Percentiles rank a stretch among this genome's conserved stretches.
Conservation (phyloP, 2,888 invertebrate genomes). For the Lasioglossum vierecki region DNA sequence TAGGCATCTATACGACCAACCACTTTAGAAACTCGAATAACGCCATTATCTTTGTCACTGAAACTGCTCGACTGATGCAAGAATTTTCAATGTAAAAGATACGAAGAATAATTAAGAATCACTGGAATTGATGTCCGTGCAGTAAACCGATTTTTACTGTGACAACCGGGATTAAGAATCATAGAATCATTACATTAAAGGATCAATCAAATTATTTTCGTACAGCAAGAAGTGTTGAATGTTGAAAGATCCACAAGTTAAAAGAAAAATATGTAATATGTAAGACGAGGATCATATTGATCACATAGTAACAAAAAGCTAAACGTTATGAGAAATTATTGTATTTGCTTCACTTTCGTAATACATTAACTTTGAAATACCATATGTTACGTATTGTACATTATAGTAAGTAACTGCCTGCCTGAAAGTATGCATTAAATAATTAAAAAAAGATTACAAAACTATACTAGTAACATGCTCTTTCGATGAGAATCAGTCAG, state of each 20-base stretch:
- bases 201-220: constrained; percentile 8
- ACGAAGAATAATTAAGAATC: not conserved
- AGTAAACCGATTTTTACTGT: not conserved
- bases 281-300: not conserved
- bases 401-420: constrained; percentile 48
- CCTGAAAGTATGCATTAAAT: constrained; percentile 39
- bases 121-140: not conserved
- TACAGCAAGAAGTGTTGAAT: not conserved
- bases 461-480: constrained; percentile 37
- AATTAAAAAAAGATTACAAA: constrained; percentile 43
- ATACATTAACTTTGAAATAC: constrained; percentile 42
- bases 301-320: not conserved
- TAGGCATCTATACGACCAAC: constrained; percentile 78
- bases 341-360: constrained; percentile 43
- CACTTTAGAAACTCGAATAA: constrained; percentile 81
- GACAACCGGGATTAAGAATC: not conserved
- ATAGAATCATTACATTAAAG: not conserved
- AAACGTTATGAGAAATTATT: constrained; percentile 46
- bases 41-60: constrained; percentile 80
- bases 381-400: constrained; percentile 30
- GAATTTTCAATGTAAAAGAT: not conserved
- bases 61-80: constrained; percentile 76
- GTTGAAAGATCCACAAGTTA: not conserved
- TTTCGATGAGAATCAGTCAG: constrained; percentile 34
- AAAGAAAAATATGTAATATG: not conserved